Percentiles rank a stretch among this genome's conserved stretches.
These are phyloP conservation scores for Diarsia dahlii DNA, from an alignment of 2,888 invertebrate species.

Conservation along the genomic window DNA sequence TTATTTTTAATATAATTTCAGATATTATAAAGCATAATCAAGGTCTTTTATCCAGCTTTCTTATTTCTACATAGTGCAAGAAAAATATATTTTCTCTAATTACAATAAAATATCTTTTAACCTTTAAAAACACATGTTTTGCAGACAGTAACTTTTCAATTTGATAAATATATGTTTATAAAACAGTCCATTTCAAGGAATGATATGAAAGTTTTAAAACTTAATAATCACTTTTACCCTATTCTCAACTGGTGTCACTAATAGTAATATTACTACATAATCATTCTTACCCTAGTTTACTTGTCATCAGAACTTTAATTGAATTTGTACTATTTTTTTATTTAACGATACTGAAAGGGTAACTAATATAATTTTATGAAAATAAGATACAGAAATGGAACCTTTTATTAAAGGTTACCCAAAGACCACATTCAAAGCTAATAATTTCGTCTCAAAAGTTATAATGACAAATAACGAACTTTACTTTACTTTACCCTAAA, in stretches of 20 bases:
- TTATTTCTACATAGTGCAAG: conserved; percentile 16
- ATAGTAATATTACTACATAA: not conserved
- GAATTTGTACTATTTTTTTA: not conserved
- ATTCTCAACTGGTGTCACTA: conserved; percentile 1
- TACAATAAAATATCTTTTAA: conserved; percentile 3
- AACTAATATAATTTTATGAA: not conserved
- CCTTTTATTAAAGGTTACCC: not conserved
- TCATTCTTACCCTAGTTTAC: conserved; percentile 30
- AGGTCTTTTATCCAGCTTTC: not conserved
- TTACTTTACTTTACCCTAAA: conserved; percentile 44
- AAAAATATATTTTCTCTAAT: conserved; percentile 13
- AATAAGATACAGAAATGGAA: not conserved
- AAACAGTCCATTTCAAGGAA: not conserved
- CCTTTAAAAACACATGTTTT: not conserved
- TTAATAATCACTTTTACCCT: conserved; percentile 42
- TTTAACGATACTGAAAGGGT: not conserved
- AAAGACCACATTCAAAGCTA: not conserved
- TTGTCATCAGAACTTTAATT: conserved; percentile 38
- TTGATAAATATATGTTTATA: not conserved
- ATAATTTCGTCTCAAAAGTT: not conserved
- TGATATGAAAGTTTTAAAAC: conserved; percentile 9
- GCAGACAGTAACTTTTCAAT: not conserved
- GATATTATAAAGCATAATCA: not conserved
- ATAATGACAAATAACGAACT: conserved; percentile 45
- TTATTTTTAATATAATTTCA: not conserved